phyloP scores from a whole-genome alignment of 2,113 vertebrate genomes.

The Cephalophus harveyi region DNA sequence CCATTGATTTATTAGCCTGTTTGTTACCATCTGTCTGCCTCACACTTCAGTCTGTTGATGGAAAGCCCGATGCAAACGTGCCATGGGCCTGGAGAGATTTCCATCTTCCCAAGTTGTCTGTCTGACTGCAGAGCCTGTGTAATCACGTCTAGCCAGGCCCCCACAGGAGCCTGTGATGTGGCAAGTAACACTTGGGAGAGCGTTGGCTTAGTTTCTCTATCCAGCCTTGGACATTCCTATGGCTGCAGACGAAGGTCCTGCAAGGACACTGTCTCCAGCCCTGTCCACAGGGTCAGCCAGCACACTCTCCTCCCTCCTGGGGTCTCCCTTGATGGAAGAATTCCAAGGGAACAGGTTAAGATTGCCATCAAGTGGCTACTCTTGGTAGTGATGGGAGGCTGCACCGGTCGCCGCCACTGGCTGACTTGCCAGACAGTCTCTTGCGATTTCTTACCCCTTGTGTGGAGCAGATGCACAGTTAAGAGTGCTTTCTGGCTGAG shows the following conservation, averaged over 20 bases:
- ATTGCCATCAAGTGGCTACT: slow-evolving; percentile 73
- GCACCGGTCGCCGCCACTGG: neutral
- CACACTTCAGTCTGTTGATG: neutral
- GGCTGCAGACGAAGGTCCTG: too few relatives aligned
- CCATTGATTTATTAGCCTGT: neutral
- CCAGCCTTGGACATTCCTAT: neutral
- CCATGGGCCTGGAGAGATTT: neutral
- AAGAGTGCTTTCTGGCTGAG: neutral
- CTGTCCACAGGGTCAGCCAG: neutral
- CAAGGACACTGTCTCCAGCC: neutral
- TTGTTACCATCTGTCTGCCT: neutral
- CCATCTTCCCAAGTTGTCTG: neutral
- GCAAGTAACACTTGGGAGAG: too few relatives aligned
- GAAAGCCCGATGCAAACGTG: neutral
- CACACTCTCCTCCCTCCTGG: neutral
- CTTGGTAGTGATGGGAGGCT: slow-evolving; percentile 53
- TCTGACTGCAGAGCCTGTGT: neutral
- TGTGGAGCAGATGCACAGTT: neutral
- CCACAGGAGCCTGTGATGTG: neutral
- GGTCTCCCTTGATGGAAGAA: slow-evolving; percentile 42
- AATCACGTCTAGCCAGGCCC: neutral
- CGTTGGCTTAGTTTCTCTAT: neutral
- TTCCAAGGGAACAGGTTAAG: slow-evolving; percentile 69
- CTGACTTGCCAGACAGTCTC: neutral
- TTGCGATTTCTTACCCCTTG: neutral